phyloP scores from a whole-genome alignment of 2,113 vertebrate species.

The Fukomys damarensis region DNA sequence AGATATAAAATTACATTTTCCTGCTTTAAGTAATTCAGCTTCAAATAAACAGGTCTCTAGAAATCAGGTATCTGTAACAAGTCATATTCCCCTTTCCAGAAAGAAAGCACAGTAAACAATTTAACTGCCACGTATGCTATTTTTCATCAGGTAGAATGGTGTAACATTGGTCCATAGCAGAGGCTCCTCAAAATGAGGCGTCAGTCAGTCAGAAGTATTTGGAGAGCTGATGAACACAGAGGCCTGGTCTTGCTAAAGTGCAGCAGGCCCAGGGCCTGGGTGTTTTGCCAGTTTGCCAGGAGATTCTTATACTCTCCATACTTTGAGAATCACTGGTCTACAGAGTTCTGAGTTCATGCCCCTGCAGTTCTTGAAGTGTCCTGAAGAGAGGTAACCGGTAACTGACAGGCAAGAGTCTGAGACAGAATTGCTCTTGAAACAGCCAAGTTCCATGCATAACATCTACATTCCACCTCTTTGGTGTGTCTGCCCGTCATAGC shows the following conservation, averaged over 20 bases:
- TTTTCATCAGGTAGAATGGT: neutral
- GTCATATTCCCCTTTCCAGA: conserved; percentile 31
- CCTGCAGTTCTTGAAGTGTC: neutral
- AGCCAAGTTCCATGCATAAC: neutral
- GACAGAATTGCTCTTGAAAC: neutral
- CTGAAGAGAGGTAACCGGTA: neutral
- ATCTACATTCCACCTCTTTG: neutral
- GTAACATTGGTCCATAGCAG: neutral
- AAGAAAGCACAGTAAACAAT: conserved; percentile 43
- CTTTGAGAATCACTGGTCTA: neutral
- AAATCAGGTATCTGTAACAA: conserved; percentile 53
- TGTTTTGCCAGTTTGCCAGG: neutral
- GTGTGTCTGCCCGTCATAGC: neutral
- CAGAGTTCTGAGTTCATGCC: neutral
- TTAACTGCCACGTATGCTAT: neutral
- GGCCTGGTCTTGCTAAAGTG: neutral
- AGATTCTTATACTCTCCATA: neutral
- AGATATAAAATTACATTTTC: conserved; percentile 54
- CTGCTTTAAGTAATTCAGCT: conserved; percentile 59
- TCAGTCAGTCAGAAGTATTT: neutral
- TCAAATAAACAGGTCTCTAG: conserved; percentile 50
- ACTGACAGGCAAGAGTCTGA: neutral
- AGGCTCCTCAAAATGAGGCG: neutral
- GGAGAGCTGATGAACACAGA: neutral
- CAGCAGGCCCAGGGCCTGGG: neutral